Evolutionary conservation across 2,888 invertebrate species (phyloP).

Genomic region (Sclerodermus sp.): DNA sequence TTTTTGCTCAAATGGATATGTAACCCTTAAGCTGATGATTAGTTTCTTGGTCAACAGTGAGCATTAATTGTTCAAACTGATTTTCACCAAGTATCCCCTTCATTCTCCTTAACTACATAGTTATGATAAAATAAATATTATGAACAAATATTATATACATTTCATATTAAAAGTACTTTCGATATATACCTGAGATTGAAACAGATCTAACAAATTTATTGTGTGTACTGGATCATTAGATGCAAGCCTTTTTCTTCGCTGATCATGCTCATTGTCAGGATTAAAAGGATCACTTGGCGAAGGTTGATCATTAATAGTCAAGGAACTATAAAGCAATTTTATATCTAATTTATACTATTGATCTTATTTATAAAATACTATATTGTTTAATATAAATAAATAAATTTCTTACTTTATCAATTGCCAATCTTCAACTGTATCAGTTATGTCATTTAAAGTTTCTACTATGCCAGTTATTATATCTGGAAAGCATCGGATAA

Average conservation of each 20-base stretch:
- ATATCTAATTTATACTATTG: not conserved
- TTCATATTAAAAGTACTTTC: not conserved
- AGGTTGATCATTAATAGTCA: slow-evolving; percentile 55
- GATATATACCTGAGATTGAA: slow-evolving; percentile 68
- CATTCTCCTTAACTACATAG: slow-evolving; percentile 68
- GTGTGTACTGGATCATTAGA: slow-evolving; percentile 79
- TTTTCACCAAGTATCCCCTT: slow-evolving; percentile 75
- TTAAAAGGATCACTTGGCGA: slow-evolving; percentile 61
- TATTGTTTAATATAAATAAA: not conserved
- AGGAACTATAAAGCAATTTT: slow-evolving; percentile 42
- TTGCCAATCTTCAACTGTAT: slow-evolving; percentile 62
- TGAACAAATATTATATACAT: not conserved
- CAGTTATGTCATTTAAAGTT: slow-evolving; percentile 78
- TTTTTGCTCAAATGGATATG: slow-evolving; percentile 52
- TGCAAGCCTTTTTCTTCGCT: slow-evolving; percentile 69
- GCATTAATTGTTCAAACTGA: slow-evolving; percentile 74
- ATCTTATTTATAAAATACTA: not conserved
- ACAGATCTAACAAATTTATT: slow-evolving; percentile 72
- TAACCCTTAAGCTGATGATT: slow-evolving; percentile 71
- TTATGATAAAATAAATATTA: slow-evolving; percentile 17
- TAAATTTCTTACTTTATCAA: slow-evolving; percentile 65
- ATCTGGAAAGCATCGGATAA: slow-evolving; percentile 72
- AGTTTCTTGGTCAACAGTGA: slow-evolving; percentile 73
- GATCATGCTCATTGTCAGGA: slow-evolving; percentile 74
- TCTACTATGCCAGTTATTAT: slow-evolving; percentile 76